Evolutionary conservation across 2,113 vertebrate genomes (phyloP), one percentile per base, ranked within the genome.

Genomic region (Pleuronectes platessa): DNA sequence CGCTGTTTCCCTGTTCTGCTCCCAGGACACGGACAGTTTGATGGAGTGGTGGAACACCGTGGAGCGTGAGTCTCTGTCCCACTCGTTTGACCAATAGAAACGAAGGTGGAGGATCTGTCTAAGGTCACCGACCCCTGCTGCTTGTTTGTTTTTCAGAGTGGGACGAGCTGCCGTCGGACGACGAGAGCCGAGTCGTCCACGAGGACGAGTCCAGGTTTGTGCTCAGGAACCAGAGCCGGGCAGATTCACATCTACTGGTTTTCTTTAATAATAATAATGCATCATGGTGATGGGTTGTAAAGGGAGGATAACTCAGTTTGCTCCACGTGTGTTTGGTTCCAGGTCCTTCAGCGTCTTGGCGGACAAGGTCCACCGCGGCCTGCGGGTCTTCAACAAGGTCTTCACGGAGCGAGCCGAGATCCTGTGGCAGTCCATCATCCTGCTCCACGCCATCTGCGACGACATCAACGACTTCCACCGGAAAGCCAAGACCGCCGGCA

Each of bases 31-130:
- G 8, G 94, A 95, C 88, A 94, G 93, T 76, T 71, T 95, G 79
- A 94, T 94, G 90, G 93, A 94, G 84, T 94, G 94, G 93, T 95
- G 94, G 94, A 71, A 93, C 81, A 93, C 91, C 0, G 94, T 94
- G 13, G 93, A 94, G 68, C 68, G 94, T 95, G 83, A 93, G 93
- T 86, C 68, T 11, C 68, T 23, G 7, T 65, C 31, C 7, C 7
- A 35, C 31, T 35, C 8, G 8, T 35, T 35, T 35, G 0, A 35
- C 27, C 4, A 27, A 5, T 27, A 35, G 1, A 9, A 40, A 45
- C 11, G 24, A 11, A 21, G 2, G 12, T 18, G 6, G 12, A 15
- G 53, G 20, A 55, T 47, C 1, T 13, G 17, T 13, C 21, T 31
- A 27, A 37, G 7, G 31, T 11, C 12, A 55, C 31, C 3, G 20